Evolutionary conservation across 2,888 invertebrate species (phyloP), one percentile per base, ranked within the genome.

Genomic region (Melanotus villosus): DNA sequence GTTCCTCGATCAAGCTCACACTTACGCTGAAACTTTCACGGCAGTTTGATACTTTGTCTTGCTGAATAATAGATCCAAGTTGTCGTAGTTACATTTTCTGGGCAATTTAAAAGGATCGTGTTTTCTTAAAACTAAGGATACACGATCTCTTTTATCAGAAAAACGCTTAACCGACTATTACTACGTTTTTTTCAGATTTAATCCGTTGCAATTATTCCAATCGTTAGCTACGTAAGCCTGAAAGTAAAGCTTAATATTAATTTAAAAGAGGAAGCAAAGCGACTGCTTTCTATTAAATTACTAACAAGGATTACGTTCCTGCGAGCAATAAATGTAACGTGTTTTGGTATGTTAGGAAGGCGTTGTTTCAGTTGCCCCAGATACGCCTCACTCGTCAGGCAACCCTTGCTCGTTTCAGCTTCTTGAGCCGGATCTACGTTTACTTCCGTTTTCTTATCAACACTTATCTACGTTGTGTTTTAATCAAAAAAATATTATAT

Each of bases 321-420:
- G 45, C 10, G 41, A 30, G 30, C 5, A 14, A 16, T 9, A 14
- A 18, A 18, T 32, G 6, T 52, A 32, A 26, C 32, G 30, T 52
- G 32, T 32, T 52, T 52, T 18, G 16, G 43, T 18, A 43, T 19
- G 52, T 52, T 32, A 30, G 7, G 14, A 32, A 52, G 30, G 30
- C 73, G 74, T 71, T 73, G 75, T 77, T 76, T 75, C 75, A 77
- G 74, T 77, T 77, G 74, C 72, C 73, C 56, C 65, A 75, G 68
- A 76, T 68, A 76, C 68, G 70, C 68, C 58, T 56, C 67, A 34
- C 57, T 57, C 10, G 58, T 65, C 60, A 66, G 50, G 50, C 57
- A 60, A 54, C 16, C 60, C 50, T 23, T 30, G 59, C 63, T 63
- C 65, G 64, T 64, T 58, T 56, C 43, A 69, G 71, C 66, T 71